Evolutionary conservation across 2,888 invertebrate genomes (phyloP).

Genomic region (Temnothorax ravouxi): DNA sequence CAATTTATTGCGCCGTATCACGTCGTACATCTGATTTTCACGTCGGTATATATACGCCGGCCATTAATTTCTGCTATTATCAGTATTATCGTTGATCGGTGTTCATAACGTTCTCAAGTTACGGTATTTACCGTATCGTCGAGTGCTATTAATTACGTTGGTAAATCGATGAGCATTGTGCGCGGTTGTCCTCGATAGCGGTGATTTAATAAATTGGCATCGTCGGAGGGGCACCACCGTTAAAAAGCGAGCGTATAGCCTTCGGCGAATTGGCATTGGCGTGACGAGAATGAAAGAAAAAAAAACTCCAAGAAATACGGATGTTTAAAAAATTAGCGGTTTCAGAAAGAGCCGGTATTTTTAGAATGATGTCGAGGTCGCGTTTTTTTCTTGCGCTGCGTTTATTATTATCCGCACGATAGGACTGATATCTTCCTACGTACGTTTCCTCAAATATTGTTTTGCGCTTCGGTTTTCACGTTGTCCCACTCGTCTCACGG

Average conservation of each 20-base stretch:
- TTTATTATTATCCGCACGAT: background rate
- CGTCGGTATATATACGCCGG: slow-evolving; percentile 32
- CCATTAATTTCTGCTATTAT: slow-evolving; percentile 52
- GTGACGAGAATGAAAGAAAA: background rate
- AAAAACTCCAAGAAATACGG: background rate
- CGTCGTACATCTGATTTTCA: slow-evolving; percentile 51
- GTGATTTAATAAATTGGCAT: slow-evolving; percentile 26
- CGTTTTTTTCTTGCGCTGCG: background rate
- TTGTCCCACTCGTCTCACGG: background rate
- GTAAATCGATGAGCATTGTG: slow-evolving; percentile 38
- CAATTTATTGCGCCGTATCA: slow-evolving; percentile 42
- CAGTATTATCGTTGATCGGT: slow-evolving; percentile 51
- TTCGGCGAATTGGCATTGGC: background rate
- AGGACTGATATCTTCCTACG: background rate
- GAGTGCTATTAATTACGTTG: slow-evolving; percentile 47
- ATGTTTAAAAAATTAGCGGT: background rate
- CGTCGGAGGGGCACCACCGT: background rate
- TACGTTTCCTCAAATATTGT: background rate
- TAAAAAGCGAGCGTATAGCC: background rate
- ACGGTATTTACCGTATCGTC: slow-evolving; percentile 50
- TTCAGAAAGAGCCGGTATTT: background rate
- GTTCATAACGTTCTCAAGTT: slow-evolving; percentile 51
- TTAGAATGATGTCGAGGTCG: background rate
- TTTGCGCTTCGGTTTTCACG: background rate
- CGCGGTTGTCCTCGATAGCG: slow-evolving; percentile 20